Evolutionary conservation across 2,888 invertebrate species (phyloP).

Genomic region (Chydorus sphaericus): DNA sequence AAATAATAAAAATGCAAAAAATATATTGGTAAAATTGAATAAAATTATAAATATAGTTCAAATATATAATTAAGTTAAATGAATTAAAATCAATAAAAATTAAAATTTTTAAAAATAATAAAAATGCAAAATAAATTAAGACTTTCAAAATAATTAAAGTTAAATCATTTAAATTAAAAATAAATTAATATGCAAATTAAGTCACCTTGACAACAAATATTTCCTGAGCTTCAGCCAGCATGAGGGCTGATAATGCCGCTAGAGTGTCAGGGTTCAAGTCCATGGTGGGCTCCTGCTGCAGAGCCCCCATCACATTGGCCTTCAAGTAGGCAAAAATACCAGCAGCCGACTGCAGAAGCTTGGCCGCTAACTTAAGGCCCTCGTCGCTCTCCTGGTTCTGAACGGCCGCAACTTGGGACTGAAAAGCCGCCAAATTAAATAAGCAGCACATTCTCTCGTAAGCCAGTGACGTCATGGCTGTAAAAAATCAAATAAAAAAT

Average conservation of each 20-base stretch:
- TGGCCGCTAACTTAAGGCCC: constrained; percentile 80
- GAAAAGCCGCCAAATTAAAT: constrained; percentile 90
- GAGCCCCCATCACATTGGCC: constrained; percentile 48
- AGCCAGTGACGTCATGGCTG: constrained; percentile 73
- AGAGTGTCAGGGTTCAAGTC: constrained; percentile 88
- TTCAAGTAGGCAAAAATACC: constrained; percentile 80
- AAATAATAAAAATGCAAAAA: no score
- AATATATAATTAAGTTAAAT: no score
- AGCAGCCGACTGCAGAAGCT: constrained; percentile 78
- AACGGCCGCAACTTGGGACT: constrained; percentile 69
- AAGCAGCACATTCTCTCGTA: constrained; percentile 90
- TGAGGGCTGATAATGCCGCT: constrained; percentile 65
- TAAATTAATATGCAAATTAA: not conserved
- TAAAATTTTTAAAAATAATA: no score
- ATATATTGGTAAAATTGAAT: no score
- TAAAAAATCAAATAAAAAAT: constrained; percentile 19
- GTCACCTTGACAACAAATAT: constrained; percentile 83
- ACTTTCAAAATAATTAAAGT: no score
- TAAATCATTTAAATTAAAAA: no score
- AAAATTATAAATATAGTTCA: no score
- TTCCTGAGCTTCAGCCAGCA: constrained; percentile 98
- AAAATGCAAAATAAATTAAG: no score
- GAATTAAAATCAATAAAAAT: no score
- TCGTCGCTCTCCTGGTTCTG: constrained; percentile 83
- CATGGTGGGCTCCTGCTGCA: constrained; percentile 89